phyloP scores from a whole-genome alignment of 2,888 invertebrate genomes.

The Brachycybe producta region DNA sequence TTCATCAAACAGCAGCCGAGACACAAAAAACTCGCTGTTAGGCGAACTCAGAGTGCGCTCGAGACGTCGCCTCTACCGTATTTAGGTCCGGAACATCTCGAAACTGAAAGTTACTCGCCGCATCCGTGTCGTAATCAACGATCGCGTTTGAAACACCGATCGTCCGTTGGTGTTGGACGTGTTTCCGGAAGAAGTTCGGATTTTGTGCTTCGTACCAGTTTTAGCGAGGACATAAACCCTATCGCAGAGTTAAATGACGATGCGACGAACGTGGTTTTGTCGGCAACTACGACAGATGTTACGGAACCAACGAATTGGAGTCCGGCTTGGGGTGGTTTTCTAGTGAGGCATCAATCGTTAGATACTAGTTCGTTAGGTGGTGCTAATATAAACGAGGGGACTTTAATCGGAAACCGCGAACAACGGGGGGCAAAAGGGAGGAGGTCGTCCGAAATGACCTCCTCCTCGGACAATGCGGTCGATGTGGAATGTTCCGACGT shows the following conservation, averaged over 20 bases:
- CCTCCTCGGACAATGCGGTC: not conserved
- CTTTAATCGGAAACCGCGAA: too few relatives aligned
- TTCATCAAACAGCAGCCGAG: constrained; percentile 10
- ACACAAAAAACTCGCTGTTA: constrained; percentile 21
- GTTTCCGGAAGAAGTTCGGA: constrained; percentile 19
- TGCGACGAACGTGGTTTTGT: constrained; percentile 44
- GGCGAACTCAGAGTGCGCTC: constrained; percentile 31
- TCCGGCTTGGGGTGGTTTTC: constrained; percentile 12
- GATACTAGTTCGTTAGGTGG: constrained; percentile 18
- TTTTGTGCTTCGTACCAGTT: constrained; percentile 28
- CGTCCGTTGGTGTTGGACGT: not conserved
- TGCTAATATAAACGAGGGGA: not conserved
- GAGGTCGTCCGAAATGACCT: not conserved
- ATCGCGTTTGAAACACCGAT: not conserved
- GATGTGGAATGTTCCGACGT: not conserved
- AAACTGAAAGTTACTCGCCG: constrained; percentile 24
- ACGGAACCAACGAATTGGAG: not conserved
- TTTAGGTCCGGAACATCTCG: constrained; percentile 27
- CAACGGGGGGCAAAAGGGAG: too few relatives aligned
- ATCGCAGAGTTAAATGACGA: constrained; percentile 75
- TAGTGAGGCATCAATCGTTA: constrained; percentile 23
- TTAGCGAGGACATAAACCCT: constrained; percentile 66
- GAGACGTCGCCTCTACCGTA: constrained; percentile 27
- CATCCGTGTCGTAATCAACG: not conserved
- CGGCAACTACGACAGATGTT: not conserved